Base-by-base conservation (phyloP, 2,113 vertebrate genomes). In the Meleagris gallopavo region DNA sequence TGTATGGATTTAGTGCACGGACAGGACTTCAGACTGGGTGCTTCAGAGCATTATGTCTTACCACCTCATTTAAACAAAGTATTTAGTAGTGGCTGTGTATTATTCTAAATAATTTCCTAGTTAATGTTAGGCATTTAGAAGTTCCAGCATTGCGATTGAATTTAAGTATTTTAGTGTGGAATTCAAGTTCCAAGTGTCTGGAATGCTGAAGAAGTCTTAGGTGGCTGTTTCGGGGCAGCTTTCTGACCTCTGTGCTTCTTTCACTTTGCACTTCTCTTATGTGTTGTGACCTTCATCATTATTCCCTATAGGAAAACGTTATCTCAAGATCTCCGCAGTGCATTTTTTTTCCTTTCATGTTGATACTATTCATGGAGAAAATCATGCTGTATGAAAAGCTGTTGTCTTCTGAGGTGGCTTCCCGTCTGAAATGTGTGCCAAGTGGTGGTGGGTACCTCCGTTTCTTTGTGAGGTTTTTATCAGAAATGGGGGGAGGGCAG, bases 381-480 rank as follows among this genome's bases (percentile, higher is more conserved):
- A 43, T 43, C 41, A 16, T 16, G 41, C 6, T 43, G 16, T 43
- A 17, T 83, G 24, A 83, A 70, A 55, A 64, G 19, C 4, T 13
- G 58, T 72, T 73, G 25, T 16, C 69, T 54, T 89, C 9, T 80
- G 10, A 21, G 10, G 6, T 83, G 32, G 22, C 22, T 5, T 7
- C 60, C 17, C 11, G 0, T 6, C 55, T 77, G 64, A 22, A 70
- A 1, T 82, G 43, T 41, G 10, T 81, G 41, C 19, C 81, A 0
- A 5, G 2, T 87, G 34, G 10, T 40, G 18, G 58, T 81, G 55
- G 73, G 43, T 58, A 70, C 41, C 40, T 79, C 50, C 45, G 30
- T 74, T 93, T 79, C 74, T 94, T 88, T 90, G 62, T 86, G 57
- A 75, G 69, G 41, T 69, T 90, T 95, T 81, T 88, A 71, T 88